Base-by-base conservation (phyloP, 92 coral and sea anemone species). In the Epizoanthus stellaris region DNA sequence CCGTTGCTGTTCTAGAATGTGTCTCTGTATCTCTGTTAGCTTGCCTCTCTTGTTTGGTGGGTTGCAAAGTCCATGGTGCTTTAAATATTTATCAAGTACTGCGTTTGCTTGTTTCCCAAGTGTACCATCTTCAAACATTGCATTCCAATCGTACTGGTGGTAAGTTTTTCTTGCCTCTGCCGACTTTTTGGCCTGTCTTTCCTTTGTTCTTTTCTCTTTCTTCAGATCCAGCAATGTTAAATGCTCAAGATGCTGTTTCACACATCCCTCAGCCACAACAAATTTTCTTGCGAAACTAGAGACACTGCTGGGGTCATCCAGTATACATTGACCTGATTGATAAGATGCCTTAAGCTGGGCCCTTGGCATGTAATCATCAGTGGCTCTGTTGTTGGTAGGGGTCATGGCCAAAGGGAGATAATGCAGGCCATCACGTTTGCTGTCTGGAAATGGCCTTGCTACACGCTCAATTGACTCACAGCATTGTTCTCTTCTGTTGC, bases 351-450 rank as follows among this genome's bases (percentile, higher is more conserved):
- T 88, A 49, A 88, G 76, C 82, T 88, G 81, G 63, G 20, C 81
- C 81, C 88, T 84, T 73, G 91, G 91, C 76, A 84, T 69, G 82
- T 84, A 88, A 79, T 84, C 90, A 84, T 88, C 92, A 84, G 17
- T 34, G 67, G 14, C 43, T 75, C 89, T 77, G 89, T 77, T 86
- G 84, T 86, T 77, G 56, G 85, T 57, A 25, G 85, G 80, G 34
- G 73, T 86, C 52, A 76, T 70, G 23, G 42, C 53, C 80, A 69
- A 25, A 70, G 87, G 80, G 38, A 82, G 77, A 23, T 67, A 82
- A 82, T 80, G 90, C 23, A 25, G 70, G 20, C 87, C 87, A 81
- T 49, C 67, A 58, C 87, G 57, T 17, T 84, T 23, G 57, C 60
- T 45, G 64, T 72, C 87, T 38, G 87, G 81, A 84, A 84, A 73